Conservation (phyloP, 2,888 invertebrate genomes). For the Limnephilus rhombicus region DNA sequence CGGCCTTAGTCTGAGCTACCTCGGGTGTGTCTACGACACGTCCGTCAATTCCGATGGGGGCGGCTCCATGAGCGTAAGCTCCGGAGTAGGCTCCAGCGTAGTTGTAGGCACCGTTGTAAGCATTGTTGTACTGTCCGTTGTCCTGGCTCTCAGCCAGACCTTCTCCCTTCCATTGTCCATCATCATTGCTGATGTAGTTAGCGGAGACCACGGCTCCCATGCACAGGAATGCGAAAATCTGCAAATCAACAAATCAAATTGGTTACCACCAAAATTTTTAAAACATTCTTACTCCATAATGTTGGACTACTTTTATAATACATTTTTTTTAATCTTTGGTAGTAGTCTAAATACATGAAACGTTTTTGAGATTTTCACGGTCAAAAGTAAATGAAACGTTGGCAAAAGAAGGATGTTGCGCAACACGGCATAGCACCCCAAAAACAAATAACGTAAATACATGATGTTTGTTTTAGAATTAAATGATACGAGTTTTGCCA, state of each 20-base stretch:
- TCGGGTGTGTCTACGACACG: not conserved
- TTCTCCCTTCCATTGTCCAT: slow-evolving; percentile 58
- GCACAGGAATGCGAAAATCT: slow-evolving; percentile 44
- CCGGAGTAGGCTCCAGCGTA: slow-evolving; percentile 36
- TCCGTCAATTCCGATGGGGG: not conserved
- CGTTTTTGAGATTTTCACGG: too few relatives aligned
- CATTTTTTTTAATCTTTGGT: too few relatives aligned
- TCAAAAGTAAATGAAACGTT: too few relatives aligned
- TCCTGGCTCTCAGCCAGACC: slow-evolving; percentile 55
- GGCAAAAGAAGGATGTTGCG: too few relatives aligned
- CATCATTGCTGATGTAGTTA: slow-evolving; percentile 61
- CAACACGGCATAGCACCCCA: too few relatives aligned
- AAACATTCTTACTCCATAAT: too few relatives aligned
- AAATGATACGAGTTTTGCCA: too few relatives aligned
- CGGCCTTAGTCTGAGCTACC: slow-evolving; percentile 44
- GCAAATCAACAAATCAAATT: not conserved
- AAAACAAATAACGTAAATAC: too few relatives aligned
- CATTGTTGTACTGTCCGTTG: slow-evolving; percentile 10
- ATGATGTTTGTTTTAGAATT: too few relatives aligned
- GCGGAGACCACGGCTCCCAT: slow-evolving; percentile 66
- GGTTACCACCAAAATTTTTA: too few relatives aligned
- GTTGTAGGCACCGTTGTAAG: slow-evolving; percentile 55
- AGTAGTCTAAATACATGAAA: too few relatives aligned
- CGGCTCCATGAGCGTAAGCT: slow-evolving; percentile 72
- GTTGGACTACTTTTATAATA: too few relatives aligned